Conservation (phyloP, 2,113 vertebrate species). For the Hemichromis elongatus region DNA sequence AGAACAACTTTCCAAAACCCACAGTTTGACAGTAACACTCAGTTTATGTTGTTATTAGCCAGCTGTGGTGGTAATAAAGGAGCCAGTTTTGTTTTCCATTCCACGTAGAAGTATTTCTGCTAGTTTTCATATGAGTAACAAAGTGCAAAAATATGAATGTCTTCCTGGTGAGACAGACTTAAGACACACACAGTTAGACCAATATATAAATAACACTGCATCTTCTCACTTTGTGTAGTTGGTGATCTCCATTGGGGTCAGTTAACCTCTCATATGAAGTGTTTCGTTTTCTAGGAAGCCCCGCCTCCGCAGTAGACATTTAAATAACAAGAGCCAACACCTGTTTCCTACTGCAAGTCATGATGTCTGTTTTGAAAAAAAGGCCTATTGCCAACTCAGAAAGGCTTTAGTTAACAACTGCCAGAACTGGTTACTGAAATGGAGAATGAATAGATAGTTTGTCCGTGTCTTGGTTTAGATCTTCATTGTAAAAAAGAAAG, state of each 20-base stretch:
- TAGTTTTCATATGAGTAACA: neutral
- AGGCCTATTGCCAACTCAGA: neutral
- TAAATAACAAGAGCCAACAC: neutral
- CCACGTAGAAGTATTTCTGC: neutral
- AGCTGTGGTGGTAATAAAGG: neutral
- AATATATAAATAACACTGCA: neutral
- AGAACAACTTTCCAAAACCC: neutral
- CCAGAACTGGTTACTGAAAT: neutral
- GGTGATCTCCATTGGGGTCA: neutral
- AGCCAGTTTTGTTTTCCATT: neutral
- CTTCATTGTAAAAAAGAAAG: neutral
- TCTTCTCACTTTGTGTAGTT: neutral
- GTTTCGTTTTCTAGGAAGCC: neutral
- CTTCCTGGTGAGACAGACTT: neutral
- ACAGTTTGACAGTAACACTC: neutral
- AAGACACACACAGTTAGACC: neutral
- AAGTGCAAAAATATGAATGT: neutral
- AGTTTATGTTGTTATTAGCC: neutral
- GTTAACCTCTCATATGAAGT: neutral
- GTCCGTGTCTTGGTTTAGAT: neutral
- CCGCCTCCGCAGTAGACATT: neutral
- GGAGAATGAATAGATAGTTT: neutral
- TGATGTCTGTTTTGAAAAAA: neutral
- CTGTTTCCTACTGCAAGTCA: neutral
- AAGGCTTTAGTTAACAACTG: neutral